Evolutionary conservation across 2,797 vertebrate species (phyloP), one percentile per base, ranked within the genome.

Genomic region (Mustela erminea): DNA sequence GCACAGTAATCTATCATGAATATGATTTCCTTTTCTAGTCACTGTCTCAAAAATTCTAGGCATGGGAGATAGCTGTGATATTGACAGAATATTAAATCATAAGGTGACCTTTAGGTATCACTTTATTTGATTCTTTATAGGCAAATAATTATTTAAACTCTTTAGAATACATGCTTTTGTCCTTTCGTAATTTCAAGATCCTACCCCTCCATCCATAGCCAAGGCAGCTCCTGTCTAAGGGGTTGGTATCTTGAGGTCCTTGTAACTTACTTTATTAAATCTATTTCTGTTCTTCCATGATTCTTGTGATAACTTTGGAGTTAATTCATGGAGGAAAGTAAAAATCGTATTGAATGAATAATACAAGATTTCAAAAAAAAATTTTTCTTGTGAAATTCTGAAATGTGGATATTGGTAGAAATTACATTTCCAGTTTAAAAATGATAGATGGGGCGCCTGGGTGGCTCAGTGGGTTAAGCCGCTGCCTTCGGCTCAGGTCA

Each of bases 371-470:
- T 87, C 25, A 81, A 56, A 38, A 5, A 81, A 46, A 20, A 3
- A 17, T 15, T 64, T 88, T 88, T 46, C 43, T 78, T 56, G 17
- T 82, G 49, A 95, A 93, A 93, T 94, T 86, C 84, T 93, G 21
- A 83, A 92, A 83, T 58, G 17, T 20, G 49, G n/a, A 29, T 74
- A 60, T n/a, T 75, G 74, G 25, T 75, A 64, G 35, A 64, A 72
- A 85, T 87, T 86, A n/a, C 78, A 88, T 80, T 92, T 93, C 10
- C 32, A 81, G 21, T 80, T 96, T 81, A 85, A 86, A 89, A 96
- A 90, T 86, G 46, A 46, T 88, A 56, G 41, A 72, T 15, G 32
- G n/a, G n/a, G n/a, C n/a, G n/a, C n/a, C 4, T 38, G 38, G 38
- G 38, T 38, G 38, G 38, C 38, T 38, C 38, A 38, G 38, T 38